These are phyloP conservation scores for Odontomyia ornata DNA, from an alignment of 2,888 invertebrate genomes.

Conservation along the genomic window DNA sequence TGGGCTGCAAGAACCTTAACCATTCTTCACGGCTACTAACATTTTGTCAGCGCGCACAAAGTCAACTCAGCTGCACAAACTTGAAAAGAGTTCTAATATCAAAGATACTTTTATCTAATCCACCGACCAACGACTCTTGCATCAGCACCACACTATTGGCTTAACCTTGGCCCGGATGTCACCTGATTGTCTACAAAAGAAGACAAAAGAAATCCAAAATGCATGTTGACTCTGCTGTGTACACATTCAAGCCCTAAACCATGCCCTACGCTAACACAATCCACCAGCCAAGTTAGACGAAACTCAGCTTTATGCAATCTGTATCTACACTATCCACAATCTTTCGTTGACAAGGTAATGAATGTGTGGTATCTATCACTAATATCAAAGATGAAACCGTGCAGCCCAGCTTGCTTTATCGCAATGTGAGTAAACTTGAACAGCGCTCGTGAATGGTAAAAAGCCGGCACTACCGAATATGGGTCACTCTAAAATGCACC, in stretches of 20 bases:
- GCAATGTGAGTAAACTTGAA: slow-evolving; percentile 5
- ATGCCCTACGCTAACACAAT: slow-evolving; percentile 37
- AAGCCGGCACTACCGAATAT: slow-evolving; percentile 34
- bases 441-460: slow-evolving; percentile 10
- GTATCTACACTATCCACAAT: neutral
- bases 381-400: slow-evolving; percentile 12
- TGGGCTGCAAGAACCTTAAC: neutral
- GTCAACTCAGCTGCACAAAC: no score
- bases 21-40: no score
- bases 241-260: slow-evolving; percentile 37
- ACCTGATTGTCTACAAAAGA: neutral
- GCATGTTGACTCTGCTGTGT: slow-evolving; percentile 8
- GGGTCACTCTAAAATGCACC: slow-evolving; percentile 32
- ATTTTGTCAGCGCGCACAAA: no score
- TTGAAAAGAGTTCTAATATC: no score
- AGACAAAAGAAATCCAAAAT: neutral
- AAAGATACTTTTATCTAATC: no score
- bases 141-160: slow-evolving; percentile 16
- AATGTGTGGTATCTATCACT: slow-evolving; percentile 3
- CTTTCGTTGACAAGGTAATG: slow-evolving; percentile 9
- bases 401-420: neutral
- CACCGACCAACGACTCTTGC: neutral
- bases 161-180: slow-evolving; percentile 34
- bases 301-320: slow-evolving; percentile 11
- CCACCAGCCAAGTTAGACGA: neutral